phyloP scores from a whole-genome alignment of 2,888 invertebrate species.

The Theodoxus fluviatilis region DNA sequence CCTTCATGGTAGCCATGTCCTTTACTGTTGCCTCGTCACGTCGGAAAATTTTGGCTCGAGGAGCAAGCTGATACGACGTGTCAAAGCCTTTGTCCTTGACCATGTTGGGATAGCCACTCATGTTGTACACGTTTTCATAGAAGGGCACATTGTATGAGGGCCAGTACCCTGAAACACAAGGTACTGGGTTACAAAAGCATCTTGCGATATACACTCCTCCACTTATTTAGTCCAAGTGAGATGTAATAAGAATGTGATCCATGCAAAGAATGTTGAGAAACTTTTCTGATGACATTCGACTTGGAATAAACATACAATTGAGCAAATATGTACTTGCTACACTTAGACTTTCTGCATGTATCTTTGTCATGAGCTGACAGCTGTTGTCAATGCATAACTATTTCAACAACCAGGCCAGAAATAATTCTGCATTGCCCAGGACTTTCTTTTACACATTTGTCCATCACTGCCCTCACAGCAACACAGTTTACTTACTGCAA shows the following conservation, averaged over 20 bases:
- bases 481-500: too few species aligned
- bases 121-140: constrained; percentile 59
- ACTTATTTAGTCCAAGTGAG: too few species aligned
- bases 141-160: constrained; percentile 64
- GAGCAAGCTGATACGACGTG: constrained; percentile 60
- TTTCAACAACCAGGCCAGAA: too few species aligned
- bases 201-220: not conserved
- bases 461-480: too few species aligned
- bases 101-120: constrained; percentile 59
- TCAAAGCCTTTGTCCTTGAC: constrained; percentile 52
- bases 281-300: not conserved
- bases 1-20: constrained; percentile 53
- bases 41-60: constrained; percentile 64
- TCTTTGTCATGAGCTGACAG: too few species aligned
- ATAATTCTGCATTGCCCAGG: too few species aligned
- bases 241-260: too few species aligned
- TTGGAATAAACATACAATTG: not conserved
- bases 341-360: too few species aligned
- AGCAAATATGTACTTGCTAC: not conserved
- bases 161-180: constrained; percentile 56
- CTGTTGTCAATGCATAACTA: too few species aligned
- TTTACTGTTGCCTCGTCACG: constrained; percentile 57
- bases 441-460: too few species aligned
- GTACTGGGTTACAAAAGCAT: not conserved
- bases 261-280: too few species aligned